phyloP scores from a whole-genome alignment of 2,888 invertebrate genomes.

The Bembecia ichneumoniformis region DNA sequence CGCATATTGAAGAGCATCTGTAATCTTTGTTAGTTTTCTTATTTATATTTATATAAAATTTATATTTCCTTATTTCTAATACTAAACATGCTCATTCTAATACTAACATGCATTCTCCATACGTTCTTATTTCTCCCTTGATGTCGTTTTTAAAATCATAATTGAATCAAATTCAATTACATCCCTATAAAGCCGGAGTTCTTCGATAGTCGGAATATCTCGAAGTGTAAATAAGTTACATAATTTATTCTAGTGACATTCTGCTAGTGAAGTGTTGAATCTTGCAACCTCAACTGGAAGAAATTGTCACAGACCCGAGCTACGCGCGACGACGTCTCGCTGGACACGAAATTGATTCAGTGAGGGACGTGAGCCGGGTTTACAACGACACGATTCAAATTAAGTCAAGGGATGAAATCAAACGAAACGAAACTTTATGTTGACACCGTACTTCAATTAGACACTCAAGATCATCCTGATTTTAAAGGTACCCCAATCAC shows the following conservation, averaged over 20 bases:
- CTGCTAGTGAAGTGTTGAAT: neutral
- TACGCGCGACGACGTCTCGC: conserved; percentile 16
- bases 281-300: neutral
- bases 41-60: too few relatives aligned
- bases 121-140: too few relatives aligned
- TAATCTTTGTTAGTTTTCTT: too few relatives aligned
- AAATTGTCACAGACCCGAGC: conserved; percentile 25
- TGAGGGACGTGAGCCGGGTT: conserved; percentile 56
- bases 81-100: too few relatives aligned
- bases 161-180: too few relatives aligned
- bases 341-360: conserved; percentile 68
- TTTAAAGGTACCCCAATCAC: too few relatives aligned
- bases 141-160: too few relatives aligned
- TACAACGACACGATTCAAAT: conserved; percentile 50
- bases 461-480: conserved; percentile 16
- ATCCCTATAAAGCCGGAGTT: too few relatives aligned
- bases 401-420: conserved; percentile 34
- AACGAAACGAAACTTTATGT: conserved; percentile 51
- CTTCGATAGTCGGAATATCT: too few relatives aligned
- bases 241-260: neutral
- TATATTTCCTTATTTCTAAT: too few relatives aligned
- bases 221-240: neutral
- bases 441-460: conserved; percentile 58
- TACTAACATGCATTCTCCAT: too few relatives aligned
- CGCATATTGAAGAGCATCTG: too few relatives aligned